Evolutionary conservation across 1,140 invertebrate species (phyloP).

Genomic region (Sycophaga agraensis): DNA sequence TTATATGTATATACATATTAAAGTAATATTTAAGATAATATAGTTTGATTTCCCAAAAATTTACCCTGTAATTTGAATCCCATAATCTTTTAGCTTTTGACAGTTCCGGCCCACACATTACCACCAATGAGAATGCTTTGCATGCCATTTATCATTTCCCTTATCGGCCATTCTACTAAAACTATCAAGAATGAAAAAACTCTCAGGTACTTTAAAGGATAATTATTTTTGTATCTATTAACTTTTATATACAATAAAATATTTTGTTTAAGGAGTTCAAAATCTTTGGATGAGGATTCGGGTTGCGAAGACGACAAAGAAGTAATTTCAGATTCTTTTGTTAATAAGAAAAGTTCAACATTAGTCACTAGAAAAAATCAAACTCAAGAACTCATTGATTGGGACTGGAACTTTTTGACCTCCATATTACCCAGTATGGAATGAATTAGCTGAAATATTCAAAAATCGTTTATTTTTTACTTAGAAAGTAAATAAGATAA

Average conservation of each 20-base stretch:
- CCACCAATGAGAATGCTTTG: conserved; percentile 57
- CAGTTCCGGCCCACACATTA: conserved; percentile 59
- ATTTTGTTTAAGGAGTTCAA: too few species aligned
- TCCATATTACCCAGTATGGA: conserved; percentile 36
- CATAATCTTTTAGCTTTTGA: conserved; percentile 55
- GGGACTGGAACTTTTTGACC: conserved; percentile 46
- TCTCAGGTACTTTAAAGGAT: too few species aligned
- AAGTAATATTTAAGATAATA: background rate
- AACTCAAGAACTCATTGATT: conserved; percentile 32
- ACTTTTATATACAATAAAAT: too few species aligned
- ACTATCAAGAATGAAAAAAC: conserved; percentile 27
- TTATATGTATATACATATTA: background rate
- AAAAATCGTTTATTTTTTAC: too few species aligned
- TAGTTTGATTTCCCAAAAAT: background rate
- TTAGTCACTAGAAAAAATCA: conserved; percentile 25
- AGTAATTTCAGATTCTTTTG: background rate
- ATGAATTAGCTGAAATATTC: too few species aligned
- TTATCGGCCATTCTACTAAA: conserved; percentile 42
- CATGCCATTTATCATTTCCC: conserved; percentile 53
- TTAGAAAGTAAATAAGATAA: too few species aligned
- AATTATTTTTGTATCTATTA: too few species aligned
- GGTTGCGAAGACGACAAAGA: conserved; percentile 21
- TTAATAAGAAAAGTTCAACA: too few species aligned
- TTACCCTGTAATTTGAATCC: conserved; percentile 21
- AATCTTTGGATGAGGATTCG: conserved; percentile 29